Base-by-base conservation (phyloP, 2,113 vertebrate genomes). In the Plecturocebus donacophilus region DNA sequence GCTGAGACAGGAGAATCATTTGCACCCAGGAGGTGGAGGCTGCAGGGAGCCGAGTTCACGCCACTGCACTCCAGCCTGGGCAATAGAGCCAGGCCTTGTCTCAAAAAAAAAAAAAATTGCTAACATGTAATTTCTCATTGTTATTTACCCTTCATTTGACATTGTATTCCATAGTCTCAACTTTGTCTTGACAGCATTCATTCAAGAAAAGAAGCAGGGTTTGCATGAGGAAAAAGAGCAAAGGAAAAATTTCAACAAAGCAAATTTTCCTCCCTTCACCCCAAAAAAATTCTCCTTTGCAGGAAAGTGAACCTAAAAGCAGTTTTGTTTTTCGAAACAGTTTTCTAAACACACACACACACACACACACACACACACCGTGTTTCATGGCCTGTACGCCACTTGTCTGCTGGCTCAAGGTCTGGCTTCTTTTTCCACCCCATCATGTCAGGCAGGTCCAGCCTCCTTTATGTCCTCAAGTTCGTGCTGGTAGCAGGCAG, bases 361-460 rank as follows among this genome's bases (percentile, higher is more conserved):
- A 2, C 10, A 5, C 21, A 3, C 56, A 23, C 21, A 56, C 54
- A 27, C 58, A 11, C 4, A 25, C 56, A 25, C 8, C 9, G 25
- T 64, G 13, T 30, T 30, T 30, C 61, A 64, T 64, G 27, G 61
- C 61, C 12, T 13, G 27, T 14, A 27, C 27, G 6, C 27, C 76
- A 19, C 30, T 58, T 6, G 32, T 45, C 38, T 45, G 52, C 77
- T 14, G 23, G n/a, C 81, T 80, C 61, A 12, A 1, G 4, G 2
- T 21, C 17, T 6, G 58, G 32, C 86, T 30, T 7, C 4, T 25
- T 40, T 49, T 30, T 40, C 90, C 16, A 10, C 52, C 66, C 49
- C 5, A 0, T 0, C 25, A 10, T 10, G 20, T 77, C 30, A 1
- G 2, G 0, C 2, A 40, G 20, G 45, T 52, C 1, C 6, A 1